Percentiles rank a stretch among this genome's conserved stretches.
phyloP scores from a whole-genome alignment of 2,113 vertebrate species.

The Hippocampus comes region DNA sequence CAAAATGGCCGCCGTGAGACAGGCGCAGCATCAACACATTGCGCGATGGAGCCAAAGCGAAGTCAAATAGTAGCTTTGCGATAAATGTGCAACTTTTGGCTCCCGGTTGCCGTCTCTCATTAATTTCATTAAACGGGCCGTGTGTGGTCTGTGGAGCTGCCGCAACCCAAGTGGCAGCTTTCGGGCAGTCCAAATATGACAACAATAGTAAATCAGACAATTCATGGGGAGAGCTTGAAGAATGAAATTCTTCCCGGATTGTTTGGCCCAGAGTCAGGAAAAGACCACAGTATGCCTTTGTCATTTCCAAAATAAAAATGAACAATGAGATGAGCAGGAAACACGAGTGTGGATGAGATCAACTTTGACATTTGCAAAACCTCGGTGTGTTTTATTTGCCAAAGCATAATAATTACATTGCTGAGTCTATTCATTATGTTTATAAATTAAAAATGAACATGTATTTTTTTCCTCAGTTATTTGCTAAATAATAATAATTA shows the following conservation, averaged over 20 bases:
- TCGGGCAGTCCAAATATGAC: background rate
- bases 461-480: background rate
- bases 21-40: background rate
- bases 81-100: background rate
- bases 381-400: background rate
- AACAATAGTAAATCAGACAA: background rate
- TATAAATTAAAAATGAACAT: background rate
- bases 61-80: background rate
- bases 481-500: background rate
- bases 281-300: background rate
- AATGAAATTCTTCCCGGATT: background rate
- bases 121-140: background rate
- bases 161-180: too few species aligned
- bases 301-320: background rate
- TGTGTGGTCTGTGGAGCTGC: background rate
- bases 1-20: conserved; percentile 14
- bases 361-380: background rate
- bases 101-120: background rate
- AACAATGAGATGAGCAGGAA: background rate
- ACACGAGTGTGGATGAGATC: background rate
- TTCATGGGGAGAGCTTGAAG: background rate
- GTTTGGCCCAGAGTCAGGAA: background rate
- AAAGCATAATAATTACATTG: background rate
- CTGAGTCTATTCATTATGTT: background rate
- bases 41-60: background rate